Evolutionary conservation across 2,888 invertebrate species (phyloP), one percentile per base, ranked within the genome.

Genomic region (Drosophila tanythrix): DNA sequence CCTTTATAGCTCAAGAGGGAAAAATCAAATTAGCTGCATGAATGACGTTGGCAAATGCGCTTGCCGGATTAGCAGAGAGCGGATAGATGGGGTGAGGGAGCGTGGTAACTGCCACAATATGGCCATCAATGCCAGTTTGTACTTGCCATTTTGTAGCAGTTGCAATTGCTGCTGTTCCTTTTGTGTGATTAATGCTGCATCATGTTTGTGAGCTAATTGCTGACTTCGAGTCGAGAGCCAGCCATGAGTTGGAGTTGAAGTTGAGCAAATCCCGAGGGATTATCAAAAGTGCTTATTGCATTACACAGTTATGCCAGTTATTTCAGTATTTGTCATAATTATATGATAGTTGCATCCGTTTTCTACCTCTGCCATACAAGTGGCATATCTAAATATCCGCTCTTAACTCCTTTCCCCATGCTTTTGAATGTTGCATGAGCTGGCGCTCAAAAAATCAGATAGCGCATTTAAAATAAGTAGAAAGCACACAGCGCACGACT

Each of bases 11-110:
- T 75, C 61, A 66, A 73, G 74, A 70, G 69, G 70, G 73, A 83
- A 79, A 86, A 86, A 86, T 86, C 83, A 86, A 86, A 86, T 86
- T 86, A 86, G 85, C 78, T 86, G 83, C 85, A 74, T 86, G 86
- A 88, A 86, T 85, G 86, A 86, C 71, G 73, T 66, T 75, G 82
- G 80, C 80, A 83, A 83, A 83, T 84, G 83, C 78, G 78, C 80
- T 86, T 73, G 70, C 70, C 74, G 80, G 85, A 88, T 88, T 88
- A 85, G 63, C 68, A 48, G 72, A 52, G 60, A 35, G 48, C 33
- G 40, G n/a, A 36, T 21, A 25, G 52, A 11, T 15, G n/a, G 8
- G n/a, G 8, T 13, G 18, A 3, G 11, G 3, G 27, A 70, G 67
- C 80, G 64, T 83, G 75, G 80, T 65, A 61, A 52, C 64, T 53